Base-by-base conservation (phyloP, 2,888 invertebrate species). In the Diplazon laetatorius region DNA sequence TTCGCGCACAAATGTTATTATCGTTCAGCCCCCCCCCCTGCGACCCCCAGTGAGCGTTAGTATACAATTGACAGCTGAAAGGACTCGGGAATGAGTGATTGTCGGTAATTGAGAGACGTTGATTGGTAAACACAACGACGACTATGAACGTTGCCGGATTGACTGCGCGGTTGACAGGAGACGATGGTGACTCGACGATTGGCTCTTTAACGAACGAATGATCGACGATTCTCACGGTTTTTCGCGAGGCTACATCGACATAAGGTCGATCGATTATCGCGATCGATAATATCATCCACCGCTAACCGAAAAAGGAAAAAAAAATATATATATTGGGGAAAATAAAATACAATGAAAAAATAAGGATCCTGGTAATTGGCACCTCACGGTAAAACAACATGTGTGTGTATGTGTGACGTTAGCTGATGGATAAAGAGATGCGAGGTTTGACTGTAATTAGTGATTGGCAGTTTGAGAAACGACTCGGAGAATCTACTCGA, bases 21-120 rank as follows among this genome's bases (percentile, higher is more conserved):
- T 68, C 68, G n/a, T 69, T 48, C 12, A 39, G 30, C 39, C 60
- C 59, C 57, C 22, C 16, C 42, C 68, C 46, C 59, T 66, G 8
- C 25, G 37, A 25, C n/a, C 46, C 14, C 46, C 20, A n/a, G 39
- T 44, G 42, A 60, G 60, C 78, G 78, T 78, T 78, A 75, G 75
- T 71, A 75, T 78, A n/a, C n/a, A 78, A 78, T 78, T 78, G 78
- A 78, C 78, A 78, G 78, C 68, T 78, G 78, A 78, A 78, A 78
- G 78, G 66, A 75, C 39, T 71, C 35, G 66, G 63, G 78, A 75
- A 78, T 78, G 78, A 78, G 78, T 78, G 78, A 78, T 78, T 78
- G 75, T 78, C 75, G 75, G 78, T 78, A 78, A 78, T 78, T 78
- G 78, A 78, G 78, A 72, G 78, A 22, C 71, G 75, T 75, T 78